These are phyloP conservation scores for Strigamia maritima DNA, from an alignment of 2,888 invertebrate genomes.

Conservation along the genomic window DNA sequence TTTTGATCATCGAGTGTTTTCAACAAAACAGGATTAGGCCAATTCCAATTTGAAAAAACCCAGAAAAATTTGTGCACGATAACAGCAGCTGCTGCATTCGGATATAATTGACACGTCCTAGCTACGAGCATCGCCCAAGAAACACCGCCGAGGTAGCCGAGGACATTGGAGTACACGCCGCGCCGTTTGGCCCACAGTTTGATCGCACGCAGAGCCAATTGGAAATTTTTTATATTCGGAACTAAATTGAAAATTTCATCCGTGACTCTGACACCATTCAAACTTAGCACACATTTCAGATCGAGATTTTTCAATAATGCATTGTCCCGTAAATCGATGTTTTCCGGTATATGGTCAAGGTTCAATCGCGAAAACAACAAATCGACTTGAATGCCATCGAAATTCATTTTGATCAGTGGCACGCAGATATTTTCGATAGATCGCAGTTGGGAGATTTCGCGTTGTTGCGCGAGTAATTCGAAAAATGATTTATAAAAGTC, in stretches of 20 bases:
- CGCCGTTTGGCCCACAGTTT: slow-evolving; percentile 98
- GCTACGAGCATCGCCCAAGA: slow-evolving; percentile 99
- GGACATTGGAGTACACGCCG: slow-evolving; percentile 96
- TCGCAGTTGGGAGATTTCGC: slow-evolving; percentile 77
- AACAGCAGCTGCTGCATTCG: slow-evolving; percentile 91
- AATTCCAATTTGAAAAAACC: slow-evolving; percentile 95
- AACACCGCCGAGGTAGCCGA: slow-evolving; percentile 97
- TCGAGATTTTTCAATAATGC: slow-evolving; percentile 85
- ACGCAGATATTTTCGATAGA: slow-evolving; percentile 98
- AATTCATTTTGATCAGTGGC: slow-evolving; percentile 98
- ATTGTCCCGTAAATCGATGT: slow-evolving; percentile 83
- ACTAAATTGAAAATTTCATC: slow-evolving; percentile 96
- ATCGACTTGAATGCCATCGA: slow-evolving; percentile 95
- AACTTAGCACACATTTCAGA: slow-evolving; percentile 90
- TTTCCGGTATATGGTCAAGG: slow-evolving; percentile 90
- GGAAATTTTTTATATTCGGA: slow-evolving; percentile 90
- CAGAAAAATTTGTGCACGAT: slow-evolving; percentile 97
- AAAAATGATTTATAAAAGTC: slow-evolving; percentile 97
- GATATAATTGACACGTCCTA: slow-evolving; percentile 95
- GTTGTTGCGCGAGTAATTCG: slow-evolving; percentile 79
- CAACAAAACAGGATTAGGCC: slow-evolving; percentile 96
- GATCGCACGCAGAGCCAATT: slow-evolving; percentile 87
- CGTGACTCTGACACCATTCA: slow-evolving; percentile 97
- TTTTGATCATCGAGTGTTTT: slow-evolving; percentile 87
- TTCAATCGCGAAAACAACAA: slow-evolving; percentile 93